Evolutionary conservation across 2,888 invertebrate genomes (phyloP).

Genomic region (Sialis fuliginosa): DNA sequence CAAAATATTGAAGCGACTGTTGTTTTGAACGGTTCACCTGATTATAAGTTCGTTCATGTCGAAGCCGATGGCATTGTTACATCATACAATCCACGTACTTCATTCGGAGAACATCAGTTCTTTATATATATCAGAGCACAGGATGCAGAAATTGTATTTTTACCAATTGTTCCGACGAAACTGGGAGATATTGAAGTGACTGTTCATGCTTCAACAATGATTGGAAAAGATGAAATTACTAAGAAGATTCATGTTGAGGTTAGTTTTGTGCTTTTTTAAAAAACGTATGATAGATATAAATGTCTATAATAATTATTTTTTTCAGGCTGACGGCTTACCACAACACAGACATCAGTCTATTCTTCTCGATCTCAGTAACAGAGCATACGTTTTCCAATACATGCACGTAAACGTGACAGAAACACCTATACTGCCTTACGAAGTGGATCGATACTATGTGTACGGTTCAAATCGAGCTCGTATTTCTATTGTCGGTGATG

Average conservation of each 20-base stretch:
- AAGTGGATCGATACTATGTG: slow-evolving; percentile 79
- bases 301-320: not conserved
- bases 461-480: slow-evolving; percentile 79
- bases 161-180: slow-evolving; percentile 74
- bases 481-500: slow-evolving; percentile 75
- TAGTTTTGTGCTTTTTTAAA: slow-evolving; percentile 9
- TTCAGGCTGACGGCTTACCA: slow-evolving; percentile 71
- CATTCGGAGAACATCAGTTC: slow-evolving; percentile 88
- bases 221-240: slow-evolving; percentile 53
- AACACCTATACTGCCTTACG: slow-evolving; percentile 80
- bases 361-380: slow-evolving; percentile 78
- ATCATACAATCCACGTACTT: slow-evolving; percentile 79
- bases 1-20: slow-evolving; percentile 72
- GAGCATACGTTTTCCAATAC: slow-evolving; percentile 83
- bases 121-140: slow-evolving; percentile 70
- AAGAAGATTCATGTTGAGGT: slow-evolving; percentile 52
- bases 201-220: slow-evolving; percentile 56
- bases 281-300: too few species aligned
- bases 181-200: slow-evolving; percentile 60
- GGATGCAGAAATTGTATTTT: slow-evolving; percentile 65
- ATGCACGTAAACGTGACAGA: slow-evolving; percentile 93
- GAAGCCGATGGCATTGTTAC: slow-evolving; percentile 72
- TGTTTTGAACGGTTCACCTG: slow-evolving; percentile 63
- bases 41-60: slow-evolving; percentile 85
- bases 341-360: slow-evolving; percentile 87